Percentiles rank a stretch among this genome's conserved stretches.
phyloP scores from a whole-genome alignment of 2,888 invertebrate species.

The Ormyrus labotus region DNA sequence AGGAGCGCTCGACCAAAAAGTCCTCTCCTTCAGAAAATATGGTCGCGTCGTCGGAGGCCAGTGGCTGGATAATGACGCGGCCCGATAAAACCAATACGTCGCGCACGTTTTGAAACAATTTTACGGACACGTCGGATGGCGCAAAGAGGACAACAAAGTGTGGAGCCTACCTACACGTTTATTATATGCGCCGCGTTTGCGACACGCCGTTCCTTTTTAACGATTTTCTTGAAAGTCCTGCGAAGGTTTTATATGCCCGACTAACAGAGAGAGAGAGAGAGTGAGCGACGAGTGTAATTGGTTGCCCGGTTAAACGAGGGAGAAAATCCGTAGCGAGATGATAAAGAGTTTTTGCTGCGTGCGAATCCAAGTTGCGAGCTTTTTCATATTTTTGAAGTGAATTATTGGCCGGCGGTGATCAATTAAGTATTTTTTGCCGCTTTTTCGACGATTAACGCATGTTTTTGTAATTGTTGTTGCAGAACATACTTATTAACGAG shows the following conservation, averaged over 20 bases:
- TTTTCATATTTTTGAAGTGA: neutral
- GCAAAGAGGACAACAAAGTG: slow-evolving; percentile 39
- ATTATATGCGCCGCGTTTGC: neutral
- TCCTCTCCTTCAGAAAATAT: slow-evolving; percentile 4
- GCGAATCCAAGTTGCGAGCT: too few relatives aligned
- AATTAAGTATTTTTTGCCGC: neutral
- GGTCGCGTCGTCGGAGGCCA: slow-evolving; percentile 37
- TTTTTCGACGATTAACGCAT: slow-evolving; percentile 8
- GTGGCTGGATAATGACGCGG: slow-evolving; percentile 39
- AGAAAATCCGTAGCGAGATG: too few relatives aligned
- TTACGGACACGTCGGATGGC: slow-evolving; percentile 46
- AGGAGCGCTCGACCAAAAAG: too few relatives aligned
- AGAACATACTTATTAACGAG: too few relatives aligned
- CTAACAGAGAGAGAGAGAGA: too few relatives aligned
- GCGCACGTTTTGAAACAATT: slow-evolving; percentile 41
- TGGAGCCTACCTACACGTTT: too few relatives aligned
- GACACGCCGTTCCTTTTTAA: slow-evolving; percentile 8
- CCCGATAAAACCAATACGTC: slow-evolving; percentile 41
- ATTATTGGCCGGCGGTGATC: neutral
- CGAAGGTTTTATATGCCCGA: neutral
- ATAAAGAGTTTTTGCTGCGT: too few relatives aligned
- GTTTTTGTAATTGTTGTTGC: too few relatives aligned
- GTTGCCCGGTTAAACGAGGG: neutral
- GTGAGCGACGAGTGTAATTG: slow-evolving; percentile 18
- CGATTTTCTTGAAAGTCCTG: slow-evolving; percentile 6